Base-by-base conservation (phyloP, 2,888 invertebrate genomes). In the Dioctria rufipes region DNA sequence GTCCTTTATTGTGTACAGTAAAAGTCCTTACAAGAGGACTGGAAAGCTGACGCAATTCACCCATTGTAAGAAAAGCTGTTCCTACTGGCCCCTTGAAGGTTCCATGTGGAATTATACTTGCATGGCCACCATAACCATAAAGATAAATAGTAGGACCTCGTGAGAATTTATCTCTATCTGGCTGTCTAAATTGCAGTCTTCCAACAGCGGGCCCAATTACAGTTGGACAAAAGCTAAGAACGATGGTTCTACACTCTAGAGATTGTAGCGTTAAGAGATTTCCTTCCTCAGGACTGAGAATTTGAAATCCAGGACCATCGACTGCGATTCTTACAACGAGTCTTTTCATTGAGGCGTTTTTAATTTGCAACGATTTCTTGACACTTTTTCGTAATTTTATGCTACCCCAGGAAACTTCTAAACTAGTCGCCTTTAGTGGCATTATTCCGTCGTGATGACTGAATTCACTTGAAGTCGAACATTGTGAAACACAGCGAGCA, bases 121-220 rank as follows among this genome's bases (percentile, higher is more conserved):
- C 89, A 83, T 89, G 89, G 0, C 93, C 93, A 2, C 93, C 93
- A 83, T 92, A 92, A 2, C 92, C 93, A 84, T 89, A 92, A 5
- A 93, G 86, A 61, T 46, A 25, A 65, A 82, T 79, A 8, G 58
- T 42, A 25, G 13, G 25, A 5, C 67, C 46, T 63, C 81, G 4
- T 6, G 25, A 60, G 25, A 42, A 42, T 11, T 2, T n/a, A n/a
- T n/a, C 42, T 54, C 11, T 54, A 5, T 58, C 54, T 85, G 85
- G 90, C 84, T 92, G 90, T 80, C 87, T 89, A 84, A 93, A 92
- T n/a, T 88, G 85, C 11, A 93, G 86, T 83, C 90, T 90, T 42
- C 92, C 93, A 2, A 89, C 86, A 40, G 90, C 90, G 1, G 91
- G 90, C 0, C 92, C 92, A 39, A 90, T 84, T 40, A 88, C 86